Evolutionary conservation across 2,797 vertebrate species (phyloP), one percentile per base, ranked within the genome.

Genomic region (Phyllotis vaccarum): DNA sequence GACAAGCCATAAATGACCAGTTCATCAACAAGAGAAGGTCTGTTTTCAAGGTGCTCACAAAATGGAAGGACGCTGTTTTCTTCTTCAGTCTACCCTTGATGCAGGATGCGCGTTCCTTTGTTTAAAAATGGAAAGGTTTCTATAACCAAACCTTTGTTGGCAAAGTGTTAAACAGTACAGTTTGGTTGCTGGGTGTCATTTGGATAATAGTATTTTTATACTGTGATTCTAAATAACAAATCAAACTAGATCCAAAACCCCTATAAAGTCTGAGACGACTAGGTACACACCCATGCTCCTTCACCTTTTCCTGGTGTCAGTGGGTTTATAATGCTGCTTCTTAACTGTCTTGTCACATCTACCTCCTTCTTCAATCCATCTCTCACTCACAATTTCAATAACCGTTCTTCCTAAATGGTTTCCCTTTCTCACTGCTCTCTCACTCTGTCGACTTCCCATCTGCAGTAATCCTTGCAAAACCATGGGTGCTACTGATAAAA

Each of bases 151-250:
- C 1, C 3, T 52, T 93, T 62, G n/a, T 90, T 75, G 79, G 60
- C 49, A 81, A 96, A 54, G 37, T 80, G 40, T 72, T 89, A 94
- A 92, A 95, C 37, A 82, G 54, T 88, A 82, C 12, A 75, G 22
- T 83, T 86, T 92, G 86, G 62, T 74, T 52, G 14, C 12, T 64
- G 29, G 19, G 12, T 94, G 9, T 62, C 95, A 91, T 79, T 88
- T 95, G 64, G 95, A 89, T 62, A 82, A 60, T 46, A 70, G 43
- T 68, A 81, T 96, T 89, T 90, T 16, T n/a, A 64, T 56, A 72
- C 16, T 91, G 31, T 72, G 86, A 75, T 79, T 94, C 72, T 78
- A 91, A 95, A 86, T 94, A 85, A 89, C 11, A 62, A 78, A 87
- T n/a, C 10, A 37, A 82, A 90, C 94, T 66, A 49, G 43, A 89